A percentile compares a stretch with the other conserved stretches of the same genome.
phyloP scores from a whole-genome alignment of 2,888 invertebrate genomes.

The Gari tellinella region DNA sequence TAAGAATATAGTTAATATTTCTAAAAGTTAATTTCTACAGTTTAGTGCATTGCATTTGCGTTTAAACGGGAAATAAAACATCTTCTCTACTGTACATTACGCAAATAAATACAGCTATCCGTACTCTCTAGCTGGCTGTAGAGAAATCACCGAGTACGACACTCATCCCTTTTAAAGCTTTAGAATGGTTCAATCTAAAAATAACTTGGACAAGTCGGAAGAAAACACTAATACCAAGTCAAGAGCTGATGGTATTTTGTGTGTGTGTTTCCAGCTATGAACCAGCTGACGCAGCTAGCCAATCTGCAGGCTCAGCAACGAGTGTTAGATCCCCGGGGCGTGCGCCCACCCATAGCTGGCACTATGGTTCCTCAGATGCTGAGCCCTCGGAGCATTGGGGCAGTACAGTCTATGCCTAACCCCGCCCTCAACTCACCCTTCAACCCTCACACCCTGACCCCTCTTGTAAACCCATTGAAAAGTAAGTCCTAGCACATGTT shows the following conservation, averaged over 20 bases:
- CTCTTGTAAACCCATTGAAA: constrained; percentile 58
- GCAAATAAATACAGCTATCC: too few relatives aligned
- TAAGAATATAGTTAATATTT: too few relatives aligned
- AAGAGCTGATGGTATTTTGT: neutral
- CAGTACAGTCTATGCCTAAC: constrained; percentile 25
- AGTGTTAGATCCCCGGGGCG: constrained; percentile 70
- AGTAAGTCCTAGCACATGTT: constrained; percentile 41
- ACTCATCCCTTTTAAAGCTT: too few relatives aligned
- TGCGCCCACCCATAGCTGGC: constrained; percentile 64
- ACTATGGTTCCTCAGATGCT: constrained; percentile 55
- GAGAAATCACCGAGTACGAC: too few relatives aligned
- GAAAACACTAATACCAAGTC: too few relatives aligned
- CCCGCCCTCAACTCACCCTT: constrained; percentile 33
- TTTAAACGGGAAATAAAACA: too few relatives aligned
- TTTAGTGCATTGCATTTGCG: too few relatives aligned
- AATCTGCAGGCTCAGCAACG: constrained; percentile 67
- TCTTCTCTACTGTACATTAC: too few relatives aligned
- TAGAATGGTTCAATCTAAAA: too few relatives aligned
- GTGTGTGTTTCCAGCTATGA: constrained; percentile 17
- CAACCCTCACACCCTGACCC: constrained; percentile 65
- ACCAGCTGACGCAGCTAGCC: constrained; percentile 30
- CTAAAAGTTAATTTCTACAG: too few relatives aligned
- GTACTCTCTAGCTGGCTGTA: too few relatives aligned
- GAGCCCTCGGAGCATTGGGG: constrained; percentile 50
- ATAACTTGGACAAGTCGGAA: too few relatives aligned